These are phyloP conservation scores for Chymomyza fuscimana DNA, from an alignment of 2,888 invertebrate species.

Conservation along the genomic window DNA sequence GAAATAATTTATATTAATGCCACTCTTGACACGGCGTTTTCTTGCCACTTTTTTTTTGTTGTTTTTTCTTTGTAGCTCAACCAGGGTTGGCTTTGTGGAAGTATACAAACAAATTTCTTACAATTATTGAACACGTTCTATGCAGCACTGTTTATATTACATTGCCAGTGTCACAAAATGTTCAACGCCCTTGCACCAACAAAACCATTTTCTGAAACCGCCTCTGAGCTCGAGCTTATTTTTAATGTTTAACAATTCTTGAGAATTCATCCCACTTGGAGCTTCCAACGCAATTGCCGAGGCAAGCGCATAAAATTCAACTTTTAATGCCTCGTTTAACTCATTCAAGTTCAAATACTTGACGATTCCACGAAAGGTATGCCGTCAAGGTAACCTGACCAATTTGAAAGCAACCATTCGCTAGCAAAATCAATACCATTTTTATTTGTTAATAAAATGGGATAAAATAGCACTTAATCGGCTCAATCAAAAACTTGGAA, in stretches of 20 bases:
- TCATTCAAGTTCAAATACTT: background rate
- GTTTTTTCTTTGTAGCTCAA: background rate
- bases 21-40: background rate
- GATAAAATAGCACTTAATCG: background rate
- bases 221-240: background rate
- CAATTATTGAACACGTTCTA: no score
- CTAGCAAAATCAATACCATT: background rate
- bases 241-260: background rate
- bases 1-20: constrained; percentile 9
- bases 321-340: background rate
- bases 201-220: no score
- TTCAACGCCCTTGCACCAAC: no score
- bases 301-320: background rate
- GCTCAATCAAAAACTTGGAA: background rate
- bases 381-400: background rate
- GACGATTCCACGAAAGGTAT: background rate
- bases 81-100: no score
- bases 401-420: background rate
- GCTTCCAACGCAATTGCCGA: background rate
- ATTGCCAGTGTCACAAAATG: no score
- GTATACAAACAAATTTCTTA: no score
- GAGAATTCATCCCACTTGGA: background rate
- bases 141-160: no score
- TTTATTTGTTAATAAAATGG: background rate
- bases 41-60: background rate